These are phyloP conservation scores for Scyliorhinus canicula DNA, from an alignment of 2,797 vertebrate species.

Conservation along the genomic window DNA sequence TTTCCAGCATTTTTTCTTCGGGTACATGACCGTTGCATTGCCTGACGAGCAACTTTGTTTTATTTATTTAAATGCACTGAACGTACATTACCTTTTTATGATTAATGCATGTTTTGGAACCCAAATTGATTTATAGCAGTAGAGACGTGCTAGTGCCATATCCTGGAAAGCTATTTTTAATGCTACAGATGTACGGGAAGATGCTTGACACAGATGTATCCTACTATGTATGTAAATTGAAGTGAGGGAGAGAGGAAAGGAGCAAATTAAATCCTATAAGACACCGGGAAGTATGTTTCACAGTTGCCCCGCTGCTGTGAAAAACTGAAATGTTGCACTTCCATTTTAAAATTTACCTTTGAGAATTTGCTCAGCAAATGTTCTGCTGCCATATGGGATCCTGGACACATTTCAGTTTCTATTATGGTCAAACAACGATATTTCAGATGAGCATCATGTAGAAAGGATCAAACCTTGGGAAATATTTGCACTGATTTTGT, in stretches of 20 bases:
- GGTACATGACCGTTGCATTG: neutral
- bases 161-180: neutral
- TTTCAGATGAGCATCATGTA: neutral
- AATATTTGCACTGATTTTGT: neutral
- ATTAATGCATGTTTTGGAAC: neutral
- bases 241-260: neutral
- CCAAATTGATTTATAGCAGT: neutral
- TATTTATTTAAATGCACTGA: neutral
- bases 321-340: neutral
- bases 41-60: neutral
- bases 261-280: neutral
- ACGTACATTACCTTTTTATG: neutral
- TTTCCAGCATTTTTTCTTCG: no score
- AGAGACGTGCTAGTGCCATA: neutral
- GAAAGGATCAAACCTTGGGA: neutral
- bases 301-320: neutral
- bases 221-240: neutral
- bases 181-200: neutral
- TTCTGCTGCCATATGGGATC: neutral
- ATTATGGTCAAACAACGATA: neutral
- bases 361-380: neutral
- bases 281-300: neutral
- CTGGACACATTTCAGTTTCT: neutral
- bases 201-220: neutral
- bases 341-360: neutral